phyloP scores from a whole-genome alignment of 2,888 invertebrate genomes.

The Phalangium opilio region DNA sequence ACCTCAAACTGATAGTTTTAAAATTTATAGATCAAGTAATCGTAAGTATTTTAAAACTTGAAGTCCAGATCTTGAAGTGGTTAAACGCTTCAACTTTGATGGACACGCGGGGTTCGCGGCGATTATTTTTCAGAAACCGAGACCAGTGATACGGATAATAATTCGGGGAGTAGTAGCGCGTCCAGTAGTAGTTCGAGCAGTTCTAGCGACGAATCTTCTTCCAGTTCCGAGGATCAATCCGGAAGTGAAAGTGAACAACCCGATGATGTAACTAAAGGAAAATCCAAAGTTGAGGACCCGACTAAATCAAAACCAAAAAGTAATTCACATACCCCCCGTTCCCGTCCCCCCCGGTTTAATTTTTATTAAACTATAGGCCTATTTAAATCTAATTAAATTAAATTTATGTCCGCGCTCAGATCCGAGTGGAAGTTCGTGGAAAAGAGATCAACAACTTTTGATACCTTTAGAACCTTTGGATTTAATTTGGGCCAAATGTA shows the following conservation, averaged over 20 bases:
- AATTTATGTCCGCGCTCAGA: too few species aligned
- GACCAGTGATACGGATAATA: constrained; percentile 15
- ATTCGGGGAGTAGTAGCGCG: constrained; percentile 10
- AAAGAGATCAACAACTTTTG: constrained; percentile 18
- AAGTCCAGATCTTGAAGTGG: too few species aligned
- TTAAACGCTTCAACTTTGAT: too few species aligned
- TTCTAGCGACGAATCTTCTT: neutral
- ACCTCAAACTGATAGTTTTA: constrained; percentile 33
- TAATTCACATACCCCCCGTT: too few species aligned
- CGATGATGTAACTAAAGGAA: too few species aligned
- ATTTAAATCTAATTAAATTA: too few species aligned
- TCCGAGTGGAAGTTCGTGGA: too few species aligned
- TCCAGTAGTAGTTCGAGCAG: constrained; percentile 6
- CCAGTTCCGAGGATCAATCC: constrained; percentile 4
- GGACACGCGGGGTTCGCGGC: too few species aligned
- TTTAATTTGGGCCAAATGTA: constrained; percentile 92
- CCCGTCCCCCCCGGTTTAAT: too few species aligned
- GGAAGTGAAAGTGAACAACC: constrained; percentile 11
- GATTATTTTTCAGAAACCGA: constrained; percentile 8
- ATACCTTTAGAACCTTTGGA: constrained; percentile 62
- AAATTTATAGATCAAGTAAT: constrained; percentile 32
- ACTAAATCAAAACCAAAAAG: too few species aligned
- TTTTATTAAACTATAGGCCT: too few species aligned
- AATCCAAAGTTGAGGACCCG: too few species aligned
- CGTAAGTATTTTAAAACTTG: neutral